Conservation (phyloP, 2,113 vertebrate species). For the Camelus dromedarius region DNA sequence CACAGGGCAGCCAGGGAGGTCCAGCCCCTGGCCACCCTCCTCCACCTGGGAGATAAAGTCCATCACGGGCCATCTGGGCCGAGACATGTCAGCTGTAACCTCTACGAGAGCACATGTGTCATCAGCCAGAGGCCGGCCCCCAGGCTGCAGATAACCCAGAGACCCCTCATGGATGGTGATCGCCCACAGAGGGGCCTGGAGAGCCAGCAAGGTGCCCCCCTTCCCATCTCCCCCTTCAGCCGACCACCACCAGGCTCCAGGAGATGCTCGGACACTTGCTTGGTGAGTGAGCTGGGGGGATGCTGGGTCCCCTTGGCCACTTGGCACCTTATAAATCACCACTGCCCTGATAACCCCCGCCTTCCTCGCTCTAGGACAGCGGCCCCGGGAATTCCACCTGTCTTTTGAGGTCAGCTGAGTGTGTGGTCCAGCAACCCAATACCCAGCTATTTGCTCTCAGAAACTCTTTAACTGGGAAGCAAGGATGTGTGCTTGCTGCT, state of each 20-base stretch:
- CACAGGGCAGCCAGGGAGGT: conserved; percentile 65
- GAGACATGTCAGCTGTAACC: neutral
- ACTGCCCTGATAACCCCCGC: fast-evolving
- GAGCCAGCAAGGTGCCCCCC: neutral
- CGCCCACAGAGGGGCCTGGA: neutral
- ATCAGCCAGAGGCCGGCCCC: conserved; percentile 24
- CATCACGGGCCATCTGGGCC: conserved; percentile 41
- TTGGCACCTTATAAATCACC: neutral
- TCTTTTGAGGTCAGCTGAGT: neutral
- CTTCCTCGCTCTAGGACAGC: neutral
- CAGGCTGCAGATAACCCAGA: conserved; percentile 52
- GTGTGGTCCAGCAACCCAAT: neutral
- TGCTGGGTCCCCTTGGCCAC: neutral
- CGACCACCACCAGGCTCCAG: neutral
- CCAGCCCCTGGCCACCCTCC: fast-evolving
- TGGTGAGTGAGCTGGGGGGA: neutral
- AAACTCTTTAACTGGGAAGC: neutral
- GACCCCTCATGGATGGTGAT: neutral
- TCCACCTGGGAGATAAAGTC: conserved; percentile 71
- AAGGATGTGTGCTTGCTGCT: fast-evolving
- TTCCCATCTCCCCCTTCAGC: fast-evolving
- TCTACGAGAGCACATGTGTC: fast-evolving
- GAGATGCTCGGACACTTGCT: neutral
- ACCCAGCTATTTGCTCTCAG: neutral
- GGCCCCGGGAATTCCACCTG: neutral